Evolutionary conservation across 2,888 invertebrate genomes (phyloP), one percentile per base, ranked within the genome.

Genomic region (Drosophila picticornis): DNA sequence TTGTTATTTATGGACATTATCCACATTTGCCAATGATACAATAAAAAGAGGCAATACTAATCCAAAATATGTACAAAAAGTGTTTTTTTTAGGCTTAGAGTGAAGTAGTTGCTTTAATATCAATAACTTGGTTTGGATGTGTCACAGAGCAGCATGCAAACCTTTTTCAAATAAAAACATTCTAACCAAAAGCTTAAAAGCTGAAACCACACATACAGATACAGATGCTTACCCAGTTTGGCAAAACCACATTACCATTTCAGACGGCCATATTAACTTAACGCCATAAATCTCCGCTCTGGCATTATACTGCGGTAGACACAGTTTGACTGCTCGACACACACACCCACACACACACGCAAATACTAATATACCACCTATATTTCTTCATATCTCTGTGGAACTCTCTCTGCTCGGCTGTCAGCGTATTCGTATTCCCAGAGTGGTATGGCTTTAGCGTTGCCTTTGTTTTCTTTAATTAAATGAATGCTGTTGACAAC

Each of bases 401-500:
- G 32, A 19, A 27, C 40, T 51, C 46, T 29, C 11, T 34, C 36
- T 32, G 40, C 55, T 51, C 38, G 36, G 34, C 53, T 66, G 50
- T 72, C 77, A 60, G 27, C 52, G 46, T 58, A 62, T 76, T 72
- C 71, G 67, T 83, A 87, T 83, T 90, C 90, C 85, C 78, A 79
- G 80, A 84, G 83, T 83, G 79, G 81, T 81, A 74, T 67, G 60
- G 80, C 72, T 70, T 75, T 76, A 72, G 72, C 76, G 84, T 89
- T 91, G 89, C 72, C 80, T 88, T 89, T 91, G 89, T 90, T 85
- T 91, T 84, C 84, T 91, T 91, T 91, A 91, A 91, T 91, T 90
- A 91, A 91, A 91, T 91, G 90, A 90, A 90, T 91, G 88, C 88
- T 88, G 91, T 87, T 91, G 91, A 91, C 90, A 90, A 89, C 83